Conservation (phyloP, 2,113 vertebrate species). For the Ceyx cyanopectus region DNA sequence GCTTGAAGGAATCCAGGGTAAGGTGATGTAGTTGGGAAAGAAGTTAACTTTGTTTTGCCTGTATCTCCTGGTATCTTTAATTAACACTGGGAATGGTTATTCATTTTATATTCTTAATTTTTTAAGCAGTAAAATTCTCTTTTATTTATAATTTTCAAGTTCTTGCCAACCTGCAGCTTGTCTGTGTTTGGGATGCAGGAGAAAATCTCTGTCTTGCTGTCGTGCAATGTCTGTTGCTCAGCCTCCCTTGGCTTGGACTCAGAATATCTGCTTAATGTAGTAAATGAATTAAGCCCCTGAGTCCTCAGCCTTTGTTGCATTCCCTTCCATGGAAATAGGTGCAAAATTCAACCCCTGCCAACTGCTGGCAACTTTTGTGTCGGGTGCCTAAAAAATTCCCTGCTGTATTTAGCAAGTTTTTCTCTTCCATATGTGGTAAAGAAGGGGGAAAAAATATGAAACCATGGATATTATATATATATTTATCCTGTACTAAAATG, state of each 20-base stretch:
- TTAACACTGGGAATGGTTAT: not conserved
- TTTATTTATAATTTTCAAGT: not conserved
- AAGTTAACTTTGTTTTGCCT: not conserved
- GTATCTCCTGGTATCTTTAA: not conserved
- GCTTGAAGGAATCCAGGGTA: not conserved
- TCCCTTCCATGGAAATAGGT: not conserved
- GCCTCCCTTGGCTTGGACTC: not conserved
- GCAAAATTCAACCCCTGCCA: not conserved
- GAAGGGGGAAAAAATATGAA: conserved; percentile 13
- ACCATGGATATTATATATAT: not conserved
- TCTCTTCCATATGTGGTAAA: conserved; percentile 7
- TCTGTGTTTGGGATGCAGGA: not conserved
- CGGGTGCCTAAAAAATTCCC: not conserved
- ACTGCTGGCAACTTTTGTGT: not conserved
- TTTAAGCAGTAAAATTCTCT: not conserved
- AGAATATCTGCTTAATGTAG: not conserved
- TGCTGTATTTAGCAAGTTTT: not conserved
- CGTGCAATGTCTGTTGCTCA: not conserved
- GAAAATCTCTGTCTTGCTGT: rapidly evolving
- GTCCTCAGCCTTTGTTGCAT: not conserved
- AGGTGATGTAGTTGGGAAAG: not conserved
- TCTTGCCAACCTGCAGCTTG: not conserved
- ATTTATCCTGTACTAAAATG: not conserved
- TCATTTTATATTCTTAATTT: not conserved
- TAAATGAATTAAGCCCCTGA: not conserved